Base-by-base conservation (phyloP, 1,140 invertebrate genomes). In the Antheraea mylitta region DNA sequence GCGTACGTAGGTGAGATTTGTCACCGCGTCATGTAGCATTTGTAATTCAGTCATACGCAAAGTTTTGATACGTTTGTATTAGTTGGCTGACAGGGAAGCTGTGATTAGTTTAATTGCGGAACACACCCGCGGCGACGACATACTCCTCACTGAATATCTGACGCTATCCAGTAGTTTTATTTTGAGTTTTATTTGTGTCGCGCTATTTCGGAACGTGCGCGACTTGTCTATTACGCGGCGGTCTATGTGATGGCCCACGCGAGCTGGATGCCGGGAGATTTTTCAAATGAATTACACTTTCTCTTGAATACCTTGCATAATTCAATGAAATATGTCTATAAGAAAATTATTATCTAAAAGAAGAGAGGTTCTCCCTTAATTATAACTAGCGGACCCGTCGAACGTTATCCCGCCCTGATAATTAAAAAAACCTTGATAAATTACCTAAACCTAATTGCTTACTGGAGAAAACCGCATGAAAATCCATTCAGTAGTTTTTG, bases 121-220 rank as follows among this genome's bases (percentile, higher is more conserved):
- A 82, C 80, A 81, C 74, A 84, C 69, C 82, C 70, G 74, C 78
- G 79, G 78, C 74, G 73, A 78, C 73, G 74, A 70, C 80, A 68
- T 72, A 59, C 68, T 76, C 76, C 70, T 74, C 79, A 77, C 75
- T 64, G 74, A 82, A 88, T 87, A 87, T 87, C 83, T 90, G 80
- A 85, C 82, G 86, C 81, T 82, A 87, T 87, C 81, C 77, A 83
- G 82, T 84, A 72, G 86, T 87, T 90, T 91, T 91, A 90, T 91
- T 91, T 90, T 88, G 76, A 81, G 87, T 86, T 91, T 90, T 90
- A 91, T 91, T 91, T 90, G 86, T 89, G 89, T 89, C 87, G 87
- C 80, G 86, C 89, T 91, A 91, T 91, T 91, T 91, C 75, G 72
- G 89, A 86, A 86, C 81, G 81, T 82, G 82, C 81, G 83, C 82